Conservation (phyloP, 2,888 invertebrate species). For the Pardosa pseudoannulata region DNA sequence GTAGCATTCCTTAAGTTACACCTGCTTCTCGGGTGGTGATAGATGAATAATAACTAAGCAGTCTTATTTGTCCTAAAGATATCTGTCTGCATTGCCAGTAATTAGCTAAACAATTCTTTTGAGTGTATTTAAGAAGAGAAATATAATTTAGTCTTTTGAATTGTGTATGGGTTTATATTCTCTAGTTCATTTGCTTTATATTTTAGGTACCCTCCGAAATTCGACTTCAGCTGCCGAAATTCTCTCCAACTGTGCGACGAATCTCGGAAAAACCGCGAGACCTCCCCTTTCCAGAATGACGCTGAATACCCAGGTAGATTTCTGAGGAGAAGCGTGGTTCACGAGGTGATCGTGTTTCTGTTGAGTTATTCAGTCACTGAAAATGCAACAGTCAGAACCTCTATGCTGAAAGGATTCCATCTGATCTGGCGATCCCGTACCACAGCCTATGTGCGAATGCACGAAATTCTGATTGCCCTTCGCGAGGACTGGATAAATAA, state of each 20-base stretch:
- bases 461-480: background rate
- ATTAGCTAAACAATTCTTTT: too few species aligned
- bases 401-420: slow-evolving; percentile 10
- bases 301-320: background rate
- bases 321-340: background rate
- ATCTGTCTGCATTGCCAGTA: too few species aligned
- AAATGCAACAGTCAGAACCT: background rate
- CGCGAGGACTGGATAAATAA: slow-evolving; percentile 1
- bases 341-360: slow-evolving; percentile 30
- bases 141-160: too few species aligned
- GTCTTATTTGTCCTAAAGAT: too few species aligned
- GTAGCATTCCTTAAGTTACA: too few species aligned
- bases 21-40: too few species aligned
- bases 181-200: background rate
- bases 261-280: too few species aligned
- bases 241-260: too few species aligned
- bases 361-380: background rate
- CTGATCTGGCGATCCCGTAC: slow-evolving; percentile 21
- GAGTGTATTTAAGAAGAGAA: too few species aligned
- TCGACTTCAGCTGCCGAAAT: background rate
- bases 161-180: too few species aligned
- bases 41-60: too few species aligned
- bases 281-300: too few species aligned
- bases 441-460: slow-evolving; percentile 25
- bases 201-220: background rate